Percentiles rank a stretch among this genome's conserved stretches.
phyloP scores from a whole-genome alignment of 2,888 invertebrate genomes.

The Ceraclea dissimilis region DNA sequence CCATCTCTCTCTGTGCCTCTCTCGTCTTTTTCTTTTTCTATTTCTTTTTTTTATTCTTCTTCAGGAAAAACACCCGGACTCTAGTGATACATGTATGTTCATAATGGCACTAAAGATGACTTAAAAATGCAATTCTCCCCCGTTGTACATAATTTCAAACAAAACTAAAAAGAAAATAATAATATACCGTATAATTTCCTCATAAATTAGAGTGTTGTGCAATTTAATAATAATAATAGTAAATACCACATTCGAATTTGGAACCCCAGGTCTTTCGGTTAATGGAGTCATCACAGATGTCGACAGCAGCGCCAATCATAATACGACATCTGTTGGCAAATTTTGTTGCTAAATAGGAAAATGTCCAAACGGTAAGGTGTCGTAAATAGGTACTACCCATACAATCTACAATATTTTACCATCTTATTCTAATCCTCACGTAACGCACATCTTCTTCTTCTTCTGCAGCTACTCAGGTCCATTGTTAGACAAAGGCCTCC shows the following conservation, averaged over 20 bases:
- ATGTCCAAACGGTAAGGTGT: background rate
- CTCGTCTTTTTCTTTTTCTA: no score
- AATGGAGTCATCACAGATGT: conserved; percentile 2
- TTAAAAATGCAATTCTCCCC: background rate
- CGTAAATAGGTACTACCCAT: no score
- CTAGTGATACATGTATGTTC: no score
- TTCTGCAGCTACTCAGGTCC: no score
- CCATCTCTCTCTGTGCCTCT: no score
- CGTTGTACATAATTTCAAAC: background rate
- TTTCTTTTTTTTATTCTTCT: no score
- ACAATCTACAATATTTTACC: no score
- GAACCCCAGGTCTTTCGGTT: background rate
- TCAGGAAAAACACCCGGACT: no score
- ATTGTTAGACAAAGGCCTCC: no score
- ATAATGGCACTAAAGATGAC: no score
- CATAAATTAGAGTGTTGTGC: background rate
- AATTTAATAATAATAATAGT: background rate
- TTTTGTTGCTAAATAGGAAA: conserved; percentile 1
- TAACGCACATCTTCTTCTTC: no score
- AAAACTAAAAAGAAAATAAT: background rate
- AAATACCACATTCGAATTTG: background rate
- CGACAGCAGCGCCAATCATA: conserved; percentile 1
- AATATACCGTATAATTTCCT: background rate
- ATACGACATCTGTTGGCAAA: background rate
- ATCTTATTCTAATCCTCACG: no score